These are phyloP conservation scores for Operophtera brumata DNA, from an alignment of 2,888 invertebrate genomes.

Conservation along the genomic window DNA sequence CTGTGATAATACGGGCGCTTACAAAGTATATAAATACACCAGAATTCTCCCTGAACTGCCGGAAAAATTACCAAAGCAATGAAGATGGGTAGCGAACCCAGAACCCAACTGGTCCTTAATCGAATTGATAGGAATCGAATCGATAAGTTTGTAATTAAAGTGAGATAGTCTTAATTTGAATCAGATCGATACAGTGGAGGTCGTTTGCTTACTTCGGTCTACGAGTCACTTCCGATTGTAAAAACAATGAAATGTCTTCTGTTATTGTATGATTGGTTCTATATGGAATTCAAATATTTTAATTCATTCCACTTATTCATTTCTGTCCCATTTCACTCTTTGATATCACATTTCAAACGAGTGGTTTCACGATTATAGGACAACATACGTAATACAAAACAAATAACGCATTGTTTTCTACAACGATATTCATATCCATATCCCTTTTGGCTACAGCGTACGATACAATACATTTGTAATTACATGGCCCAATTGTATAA, in stretches of 20 bases:
- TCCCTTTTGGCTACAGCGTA: background rate
- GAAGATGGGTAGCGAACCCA: background rate
- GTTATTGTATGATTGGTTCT: conserved; percentile 8
- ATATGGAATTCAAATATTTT: conserved; percentile 21
- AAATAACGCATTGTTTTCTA: conserved; percentile 3
- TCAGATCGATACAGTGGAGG: conserved; percentile 20
- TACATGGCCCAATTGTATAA: conserved; percentile 32
- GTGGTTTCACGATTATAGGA: background rate
- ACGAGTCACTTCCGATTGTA: conserved; percentile 1
- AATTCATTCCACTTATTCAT: conserved; percentile 12
- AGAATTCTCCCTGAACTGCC: no score
- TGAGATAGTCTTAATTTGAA: conserved; percentile 16
- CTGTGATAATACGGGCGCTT: no score
- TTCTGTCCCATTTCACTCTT: conserved; percentile 2
- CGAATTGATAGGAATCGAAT: conserved; percentile 20
- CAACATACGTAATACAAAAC: background rate
- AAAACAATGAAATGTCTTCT: conserved; percentile 13
- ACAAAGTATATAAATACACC: no score
- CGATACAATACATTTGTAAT: conserved; percentile 2
- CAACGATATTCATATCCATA: background rate
- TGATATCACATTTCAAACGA: conserved; percentile 3
- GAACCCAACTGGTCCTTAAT: conserved; percentile 1
- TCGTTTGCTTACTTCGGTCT: conserved; percentile 16
- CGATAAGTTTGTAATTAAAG: conserved; percentile 23
- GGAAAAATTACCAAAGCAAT: no score